phyloP scores from a whole-genome alignment of 2,113 vertebrate genomes.

The Echinops telfairi region DNA sequence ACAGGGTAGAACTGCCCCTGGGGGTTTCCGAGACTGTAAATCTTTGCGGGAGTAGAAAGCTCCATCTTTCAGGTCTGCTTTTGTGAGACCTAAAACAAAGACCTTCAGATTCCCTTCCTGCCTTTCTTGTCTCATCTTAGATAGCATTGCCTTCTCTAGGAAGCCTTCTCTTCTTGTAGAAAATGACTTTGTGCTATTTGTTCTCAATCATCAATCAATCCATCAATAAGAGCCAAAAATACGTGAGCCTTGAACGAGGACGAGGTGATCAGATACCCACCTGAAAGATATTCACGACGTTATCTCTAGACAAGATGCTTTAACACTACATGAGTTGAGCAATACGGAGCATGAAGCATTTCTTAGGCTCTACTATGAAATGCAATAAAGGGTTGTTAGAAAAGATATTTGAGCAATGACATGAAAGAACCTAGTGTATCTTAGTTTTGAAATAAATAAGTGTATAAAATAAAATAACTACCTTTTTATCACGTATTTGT shows the following conservation, averaged over 20 bases:
- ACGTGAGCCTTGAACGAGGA: not conserved
- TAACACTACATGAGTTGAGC: not conserved
- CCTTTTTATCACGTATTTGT: not conserved
- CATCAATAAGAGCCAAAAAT: not conserved
- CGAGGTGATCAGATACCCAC: not conserved
- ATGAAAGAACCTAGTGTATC: not conserved
- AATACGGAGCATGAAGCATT: not conserved
- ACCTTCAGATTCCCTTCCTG: not conserved
- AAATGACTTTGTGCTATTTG: not conserved
- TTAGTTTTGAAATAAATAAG: not conserved
- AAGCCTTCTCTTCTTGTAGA: not conserved
- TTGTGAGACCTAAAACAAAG: not conserved
- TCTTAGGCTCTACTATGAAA: not conserved
- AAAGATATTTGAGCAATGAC: not conserved
- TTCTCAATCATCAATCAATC: not conserved
- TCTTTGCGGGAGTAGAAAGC: too few species aligned
- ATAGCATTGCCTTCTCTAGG: not conserved
- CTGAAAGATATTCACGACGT: not conserved
- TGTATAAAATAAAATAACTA: not conserved
- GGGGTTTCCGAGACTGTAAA: too few species aligned
- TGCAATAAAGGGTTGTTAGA: not conserved
- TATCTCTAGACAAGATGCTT: not conserved
- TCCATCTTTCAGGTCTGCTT: not conserved
- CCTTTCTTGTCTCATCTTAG: not conserved
- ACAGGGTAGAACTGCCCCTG: too few species aligned